Evolutionary conservation across 2,113 vertebrate genomes (phyloP).

Genomic region (Ondatra zibethicus): DNA sequence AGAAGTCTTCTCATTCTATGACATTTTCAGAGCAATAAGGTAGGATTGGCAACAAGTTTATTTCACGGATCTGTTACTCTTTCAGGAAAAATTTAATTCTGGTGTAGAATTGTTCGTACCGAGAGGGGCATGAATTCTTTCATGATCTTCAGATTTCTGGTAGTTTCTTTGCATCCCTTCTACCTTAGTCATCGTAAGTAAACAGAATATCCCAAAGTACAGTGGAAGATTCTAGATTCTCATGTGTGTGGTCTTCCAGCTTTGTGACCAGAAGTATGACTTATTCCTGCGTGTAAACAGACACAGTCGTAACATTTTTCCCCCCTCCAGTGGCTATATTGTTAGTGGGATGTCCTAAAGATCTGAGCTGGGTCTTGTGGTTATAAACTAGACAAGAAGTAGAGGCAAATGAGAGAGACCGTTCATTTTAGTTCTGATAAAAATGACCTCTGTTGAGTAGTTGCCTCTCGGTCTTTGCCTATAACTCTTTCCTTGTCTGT

Average conservation of each 20-base stretch:
- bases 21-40: slow-evolving; percentile 24
- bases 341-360: slow-evolving; percentile 22
- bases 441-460: neutral
- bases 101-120: neutral
- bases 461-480: neutral
- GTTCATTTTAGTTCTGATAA: neutral
- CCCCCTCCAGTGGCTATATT: neutral
- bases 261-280: neutral
- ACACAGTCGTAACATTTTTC: neutral
- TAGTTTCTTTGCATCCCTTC: neutral
- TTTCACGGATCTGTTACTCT: neutral
- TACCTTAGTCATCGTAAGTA: neutral
- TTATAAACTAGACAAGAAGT: neutral
- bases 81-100: slow-evolving; percentile 12
- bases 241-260: neutral
- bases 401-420: neutral
- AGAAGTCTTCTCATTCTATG: slow-evolving; percentile 14
- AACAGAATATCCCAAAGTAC: neutral
- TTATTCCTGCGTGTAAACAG: neutral
- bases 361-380: neutral
- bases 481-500: no score
- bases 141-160: neutral
- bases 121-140: neutral
- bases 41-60: neutral
- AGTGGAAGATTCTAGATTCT: neutral